Evolutionary conservation across 2,888 invertebrate species (phyloP).

Genomic region (Eulithis testata): DNA sequence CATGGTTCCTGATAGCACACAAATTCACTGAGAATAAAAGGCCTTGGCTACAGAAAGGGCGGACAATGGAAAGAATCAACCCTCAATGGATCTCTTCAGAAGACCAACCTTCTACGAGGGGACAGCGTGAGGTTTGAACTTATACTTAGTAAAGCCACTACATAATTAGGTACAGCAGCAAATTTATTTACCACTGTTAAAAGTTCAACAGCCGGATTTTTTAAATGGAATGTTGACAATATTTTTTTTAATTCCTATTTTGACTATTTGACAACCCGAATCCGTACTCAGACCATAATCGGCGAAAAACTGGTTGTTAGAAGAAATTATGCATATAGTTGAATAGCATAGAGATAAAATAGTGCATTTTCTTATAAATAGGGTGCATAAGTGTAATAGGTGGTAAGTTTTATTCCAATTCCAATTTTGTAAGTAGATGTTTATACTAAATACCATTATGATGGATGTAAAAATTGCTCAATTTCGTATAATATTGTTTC

Average conservation of each 20-base stretch:
- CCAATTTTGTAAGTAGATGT: conserved; percentile 18
- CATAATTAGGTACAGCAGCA: no score
- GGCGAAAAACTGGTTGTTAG: no score
- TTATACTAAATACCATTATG: not conserved
- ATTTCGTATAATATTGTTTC: conserved; percentile 23
- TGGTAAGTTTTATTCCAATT: conserved; percentile 21
- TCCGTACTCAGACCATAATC: no score
- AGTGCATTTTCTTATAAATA: conserved; percentile 33
- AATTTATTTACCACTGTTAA: no score
- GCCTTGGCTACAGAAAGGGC: not conserved
- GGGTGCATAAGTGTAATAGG: conserved; percentile 30
- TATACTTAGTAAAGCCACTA: no score
- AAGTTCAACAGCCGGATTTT: no score
- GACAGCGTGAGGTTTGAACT: no score
- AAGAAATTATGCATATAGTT: conserved; percentile 4
- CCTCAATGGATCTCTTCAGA: no score
- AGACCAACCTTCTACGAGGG: no score
- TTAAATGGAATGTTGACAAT: no score
- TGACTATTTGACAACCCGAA: no score
- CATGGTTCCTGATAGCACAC: conserved; percentile 42
- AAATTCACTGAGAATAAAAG: not conserved
- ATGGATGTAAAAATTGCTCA: conserved; percentile 26
- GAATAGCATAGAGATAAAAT: conserved; percentile 30
- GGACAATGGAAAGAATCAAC: not conserved
- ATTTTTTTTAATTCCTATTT: no score